These are phyloP conservation scores for Stegodyphus dumicola DNA, from an alignment of 1,140 invertebrate species.

Conservation along the genomic window DNA sequence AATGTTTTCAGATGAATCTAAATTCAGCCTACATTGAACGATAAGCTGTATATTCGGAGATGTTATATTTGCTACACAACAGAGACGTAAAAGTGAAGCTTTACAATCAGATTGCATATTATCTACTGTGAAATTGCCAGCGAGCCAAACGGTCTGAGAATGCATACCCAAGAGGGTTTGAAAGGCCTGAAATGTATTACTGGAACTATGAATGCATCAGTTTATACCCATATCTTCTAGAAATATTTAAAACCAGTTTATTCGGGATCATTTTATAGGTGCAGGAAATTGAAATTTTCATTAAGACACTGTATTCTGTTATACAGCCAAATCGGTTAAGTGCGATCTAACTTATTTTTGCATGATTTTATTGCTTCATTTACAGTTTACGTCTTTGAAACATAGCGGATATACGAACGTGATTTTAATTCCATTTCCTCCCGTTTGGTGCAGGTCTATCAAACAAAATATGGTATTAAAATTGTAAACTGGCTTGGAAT, in stretches of 20 bases:
- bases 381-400: neutral
- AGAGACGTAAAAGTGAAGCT: conserved; percentile 1
- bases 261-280: conserved; percentile 2
- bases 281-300: conserved; percentile 1
- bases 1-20: conserved; percentile 19
- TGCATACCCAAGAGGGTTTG: conserved; percentile 6
- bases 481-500: conserved; percentile 10
- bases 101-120: neutral
- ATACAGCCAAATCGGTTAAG: conserved; percentile 20
- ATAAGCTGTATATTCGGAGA: neutral
- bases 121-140: neutral
- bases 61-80: too few species aligned
- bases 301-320: neutral
- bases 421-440: neutral
- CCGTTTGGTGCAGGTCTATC: neutral
- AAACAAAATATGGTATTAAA: conserved; percentile 8
- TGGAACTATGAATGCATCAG: conserved; percentile 7
- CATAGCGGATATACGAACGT: neutral
- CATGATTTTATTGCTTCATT: conserved; percentile 4
- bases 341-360: neutral
- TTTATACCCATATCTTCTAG: conserved; percentile 3
- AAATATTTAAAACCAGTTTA: conserved; percentile 3
- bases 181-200: neutral
- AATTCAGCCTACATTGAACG: conserved; percentile 4
- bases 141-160: conserved; percentile 5